Percentiles rank a stretch among this genome's conserved stretches.
Evolutionary conservation across 2,797 vertebrate species (phyloP).

Genomic region (Mycteria americana): DNA sequence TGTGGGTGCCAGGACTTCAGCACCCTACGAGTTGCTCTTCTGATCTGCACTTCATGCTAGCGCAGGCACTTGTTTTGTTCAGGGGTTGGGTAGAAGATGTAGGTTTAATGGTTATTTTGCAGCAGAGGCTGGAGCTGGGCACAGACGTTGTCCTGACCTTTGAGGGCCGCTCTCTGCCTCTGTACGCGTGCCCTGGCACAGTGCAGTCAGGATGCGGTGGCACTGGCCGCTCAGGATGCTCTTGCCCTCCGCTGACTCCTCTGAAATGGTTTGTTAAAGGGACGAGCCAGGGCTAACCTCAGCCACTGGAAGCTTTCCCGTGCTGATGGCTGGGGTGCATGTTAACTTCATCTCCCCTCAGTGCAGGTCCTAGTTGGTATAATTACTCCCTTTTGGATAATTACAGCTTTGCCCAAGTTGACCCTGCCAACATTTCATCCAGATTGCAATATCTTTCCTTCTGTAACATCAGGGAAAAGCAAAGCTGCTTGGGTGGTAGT

Average conservation of each 20-base stretch:
- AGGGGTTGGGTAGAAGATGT: not conserved
- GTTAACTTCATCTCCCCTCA: not conserved
- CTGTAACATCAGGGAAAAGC: not conserved
- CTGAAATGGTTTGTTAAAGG: not conserved
- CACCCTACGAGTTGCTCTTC: fast-evolving
- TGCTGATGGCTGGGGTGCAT: not conserved
- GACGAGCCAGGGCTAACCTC: not conserved
- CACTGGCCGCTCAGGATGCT: not conserved
- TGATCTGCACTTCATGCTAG: not conserved
- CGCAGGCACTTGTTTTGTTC: not conserved
- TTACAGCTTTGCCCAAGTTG: not conserved
- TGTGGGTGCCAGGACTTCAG: not conserved
- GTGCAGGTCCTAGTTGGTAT: not conserved
- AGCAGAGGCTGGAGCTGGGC: not conserved
- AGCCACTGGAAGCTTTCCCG: not conserved
- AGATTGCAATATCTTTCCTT: not conserved
- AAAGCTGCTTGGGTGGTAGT: not conserved
- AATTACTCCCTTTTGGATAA: not conserved
- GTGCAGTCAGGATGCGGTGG: fast-evolving
- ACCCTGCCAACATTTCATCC: not conserved
- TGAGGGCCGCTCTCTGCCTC: not conserved
- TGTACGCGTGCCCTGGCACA: fast-evolving
- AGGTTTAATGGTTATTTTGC: not conserved
- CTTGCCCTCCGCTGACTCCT: not conserved
- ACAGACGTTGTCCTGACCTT: not conserved